Conservation (phyloP, 2,888 invertebrate species). For the Athalia cordata region DNA sequence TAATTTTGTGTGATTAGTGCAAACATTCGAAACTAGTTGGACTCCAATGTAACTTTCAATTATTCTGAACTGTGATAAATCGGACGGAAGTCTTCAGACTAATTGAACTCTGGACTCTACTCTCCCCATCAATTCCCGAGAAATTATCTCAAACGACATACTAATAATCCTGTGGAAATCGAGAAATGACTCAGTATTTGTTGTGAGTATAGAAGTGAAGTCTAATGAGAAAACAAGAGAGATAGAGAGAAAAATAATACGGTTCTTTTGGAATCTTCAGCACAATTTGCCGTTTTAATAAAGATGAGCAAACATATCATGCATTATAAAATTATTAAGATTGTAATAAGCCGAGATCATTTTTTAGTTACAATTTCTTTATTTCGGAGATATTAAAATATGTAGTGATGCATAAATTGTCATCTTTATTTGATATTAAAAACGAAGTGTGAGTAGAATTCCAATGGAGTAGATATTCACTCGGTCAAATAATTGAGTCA, state of each 20-base stretch:
- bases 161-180: neutral
- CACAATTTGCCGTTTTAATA: neutral
- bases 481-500: neutral
- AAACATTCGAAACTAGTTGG: neutral
- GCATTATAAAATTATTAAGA: conserved; percentile 1
- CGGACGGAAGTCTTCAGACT: conserved; percentile 28
- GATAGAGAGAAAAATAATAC: neutral
- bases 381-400: conserved; percentile 12
- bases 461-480: neutral
- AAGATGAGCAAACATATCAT: conserved; percentile 25
- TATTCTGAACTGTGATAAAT: conserved; percentile 43
- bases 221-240: neutral
- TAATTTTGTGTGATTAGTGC: conserved; percentile 54
- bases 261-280: neutral
- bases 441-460: neutral
- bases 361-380: conserved; percentile 21
- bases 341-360: conserved; percentile 19
- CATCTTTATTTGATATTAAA: neutral
- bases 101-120: conserved; percentile 18
- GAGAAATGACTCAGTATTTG: neutral
- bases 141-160: neutral
- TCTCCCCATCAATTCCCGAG: conserved; percentile 1
- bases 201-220: neutral
- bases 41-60: conserved; percentile 10
- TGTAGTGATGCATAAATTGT: neutral